phyloP scores from a whole-genome alignment of 2,113 vertebrate genomes.

The Lanius collurio region DNA sequence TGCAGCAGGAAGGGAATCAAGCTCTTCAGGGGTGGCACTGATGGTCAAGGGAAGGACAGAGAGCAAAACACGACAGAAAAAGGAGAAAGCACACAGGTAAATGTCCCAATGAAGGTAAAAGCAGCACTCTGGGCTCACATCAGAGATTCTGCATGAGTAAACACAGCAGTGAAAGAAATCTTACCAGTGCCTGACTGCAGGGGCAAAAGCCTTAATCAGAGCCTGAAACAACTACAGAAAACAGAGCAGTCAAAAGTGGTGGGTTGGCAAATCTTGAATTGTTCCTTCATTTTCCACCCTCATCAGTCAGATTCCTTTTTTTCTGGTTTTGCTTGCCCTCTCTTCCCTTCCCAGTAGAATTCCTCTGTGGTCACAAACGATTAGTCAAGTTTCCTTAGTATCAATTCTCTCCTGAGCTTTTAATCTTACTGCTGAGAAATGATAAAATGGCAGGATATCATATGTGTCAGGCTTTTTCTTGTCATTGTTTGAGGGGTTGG shows the following conservation, averaged over 20 bases:
- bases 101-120: background rate
- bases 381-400: background rate
- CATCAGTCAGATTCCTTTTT: background rate
- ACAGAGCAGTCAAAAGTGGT: background rate
- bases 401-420: background rate
- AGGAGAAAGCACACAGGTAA: background rate
- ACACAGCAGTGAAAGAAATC: background rate
- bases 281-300: background rate
- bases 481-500: background rate
- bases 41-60: background rate
- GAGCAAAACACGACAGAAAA: background rate
- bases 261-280: background rate
- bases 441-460: background rate
- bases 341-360: background rate
- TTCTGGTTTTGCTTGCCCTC: background rate
- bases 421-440: background rate
- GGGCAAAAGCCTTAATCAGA: background rate
- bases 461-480: fast-evolving
- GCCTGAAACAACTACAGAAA: background rate
- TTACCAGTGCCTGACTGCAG: background rate
- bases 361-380: background rate
- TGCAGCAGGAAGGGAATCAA: background rate
- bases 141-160: background rate
- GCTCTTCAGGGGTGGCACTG: background rate
- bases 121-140: background rate